Evolutionary conservation across 1,140 invertebrate genomes (phyloP), one percentile per base, ranked within the genome.

Genomic region (Megalonaias nervosa): DNA sequence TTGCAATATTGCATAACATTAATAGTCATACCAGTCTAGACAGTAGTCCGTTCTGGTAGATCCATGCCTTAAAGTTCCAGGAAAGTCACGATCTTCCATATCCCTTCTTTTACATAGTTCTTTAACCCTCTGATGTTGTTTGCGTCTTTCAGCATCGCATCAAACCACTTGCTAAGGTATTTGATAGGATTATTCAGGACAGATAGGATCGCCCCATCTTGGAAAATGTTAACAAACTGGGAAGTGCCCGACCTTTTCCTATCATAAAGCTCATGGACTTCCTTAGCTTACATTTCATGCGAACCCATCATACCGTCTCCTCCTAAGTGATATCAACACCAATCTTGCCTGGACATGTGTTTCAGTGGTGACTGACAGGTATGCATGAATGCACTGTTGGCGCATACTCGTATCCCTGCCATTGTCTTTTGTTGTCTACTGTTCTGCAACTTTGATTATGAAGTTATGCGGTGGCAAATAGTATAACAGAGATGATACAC

Each of bases 1-100:
- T 48, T 48, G 38, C 38, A 57, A 81, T 60, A 4, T 48, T 11
- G 11, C 11, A 11, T 1, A 48, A 11, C 9, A 48, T 48, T 11
- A 48, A 23, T 17, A 31, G 67, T 74, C 72, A 77, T 2, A 71
- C 21, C 11, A 82, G 65, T 31, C 81, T 64, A 23, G 80, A 67
- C 21, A 78, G 65, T 57, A 55, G 61, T 38, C 75, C 75, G 64
- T 77, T 75, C 48, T 81, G 75, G 68, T 79, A 79, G 1, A 66
- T 62, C 73, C 76, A 83, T 21, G 69, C 79, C 31, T 81, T 79
- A 62, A 60, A 83, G 57, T 78, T 76, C 55, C 72, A 73, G 67
- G 79, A 65, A 59, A 81, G 62, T 6, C 73, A 73, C 70, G 13
- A 75, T 67, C 11, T 70, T 78, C 12, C 66, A 23, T 75, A 79